Evolutionary conservation across 1,140 invertebrate species (phyloP), one percentile per base, ranked within the genome.

Genomic region (Brachionus rotundiformis): DNA sequence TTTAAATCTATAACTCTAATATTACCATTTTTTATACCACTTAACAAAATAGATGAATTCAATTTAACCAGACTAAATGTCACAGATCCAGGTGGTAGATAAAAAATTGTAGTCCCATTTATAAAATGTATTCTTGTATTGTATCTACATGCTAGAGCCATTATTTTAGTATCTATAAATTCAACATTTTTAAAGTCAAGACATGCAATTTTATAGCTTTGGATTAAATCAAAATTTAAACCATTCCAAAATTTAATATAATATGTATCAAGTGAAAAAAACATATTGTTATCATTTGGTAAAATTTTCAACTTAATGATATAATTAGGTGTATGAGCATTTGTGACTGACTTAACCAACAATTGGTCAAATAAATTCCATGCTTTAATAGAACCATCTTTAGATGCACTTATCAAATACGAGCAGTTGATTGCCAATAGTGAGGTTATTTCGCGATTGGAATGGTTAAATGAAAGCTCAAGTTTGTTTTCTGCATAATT

Each of bases 341-440:
- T 65, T 29, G 10, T 29, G 31, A n/a, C 31, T 6, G 31, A 29
- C 6, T 65, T 63, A 1, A 63, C 5, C 27, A 27, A 13, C 1
- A 11, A 27, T 29, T 29, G 16, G 5, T 65, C 31, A 65, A 27
- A 29, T 1, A 13, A 1, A 33, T 65, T 65, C 61, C 61, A 65
- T 31, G 13, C 11, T 65, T 65, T 65, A 27, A 65, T n/a, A 11
- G 0, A 29, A n/a, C 31, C 31, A 65, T 65, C 10, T 0, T 11
- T 31, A 6, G 61, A 65, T 10, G 61, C 61, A 65, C 61, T 65
- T n/a, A 65, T 7, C 16, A 65, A 65, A 33, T 31, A 65, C n/a
- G 19, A n/a, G 13, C 31, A 13, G 31, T 29, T 65, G 39, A 41
- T 41, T 29, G 10, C 61, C 19, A 54, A 54, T 19, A 54, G n/a